phyloP scores from a whole-genome alignment of 2,797 vertebrate species.

The Halcyon smyrnensis region DNA sequence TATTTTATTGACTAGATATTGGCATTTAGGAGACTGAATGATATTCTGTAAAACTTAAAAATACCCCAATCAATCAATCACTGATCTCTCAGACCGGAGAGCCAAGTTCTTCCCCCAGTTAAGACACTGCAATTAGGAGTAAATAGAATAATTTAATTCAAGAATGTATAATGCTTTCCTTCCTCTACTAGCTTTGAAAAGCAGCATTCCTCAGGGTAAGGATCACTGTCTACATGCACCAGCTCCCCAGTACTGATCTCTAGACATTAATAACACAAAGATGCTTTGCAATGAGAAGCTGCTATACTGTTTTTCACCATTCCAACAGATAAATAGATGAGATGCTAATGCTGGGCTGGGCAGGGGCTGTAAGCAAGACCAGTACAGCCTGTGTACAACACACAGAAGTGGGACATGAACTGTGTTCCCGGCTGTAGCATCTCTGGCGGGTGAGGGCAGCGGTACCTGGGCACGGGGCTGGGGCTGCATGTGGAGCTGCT shows the following conservation, averaged over 20 bases:
- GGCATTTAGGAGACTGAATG: neutral
- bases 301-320: neutral
- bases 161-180: neutral
- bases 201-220: neutral
- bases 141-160: neutral
- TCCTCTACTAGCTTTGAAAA: neutral
- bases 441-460: neutral
- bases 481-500: neutral
- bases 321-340: neutral
- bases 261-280: neutral
- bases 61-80: neutral
- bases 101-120: neutral
- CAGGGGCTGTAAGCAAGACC: neutral
- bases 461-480: neutral
- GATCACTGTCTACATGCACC: rapidly evolving
- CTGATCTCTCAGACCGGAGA: neutral
- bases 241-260: neutral
- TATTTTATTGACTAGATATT: neutral
- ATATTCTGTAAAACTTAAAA: neutral
- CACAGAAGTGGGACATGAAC: neutral
- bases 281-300: neutral
- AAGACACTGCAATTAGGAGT: neutral
- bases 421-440: neutral
- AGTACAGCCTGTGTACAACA: neutral
- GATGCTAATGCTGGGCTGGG: neutral